phyloP scores from a whole-genome alignment of 37 sponge, comb jelly and placozoan species.

The Spongilla lacustris region DNA sequence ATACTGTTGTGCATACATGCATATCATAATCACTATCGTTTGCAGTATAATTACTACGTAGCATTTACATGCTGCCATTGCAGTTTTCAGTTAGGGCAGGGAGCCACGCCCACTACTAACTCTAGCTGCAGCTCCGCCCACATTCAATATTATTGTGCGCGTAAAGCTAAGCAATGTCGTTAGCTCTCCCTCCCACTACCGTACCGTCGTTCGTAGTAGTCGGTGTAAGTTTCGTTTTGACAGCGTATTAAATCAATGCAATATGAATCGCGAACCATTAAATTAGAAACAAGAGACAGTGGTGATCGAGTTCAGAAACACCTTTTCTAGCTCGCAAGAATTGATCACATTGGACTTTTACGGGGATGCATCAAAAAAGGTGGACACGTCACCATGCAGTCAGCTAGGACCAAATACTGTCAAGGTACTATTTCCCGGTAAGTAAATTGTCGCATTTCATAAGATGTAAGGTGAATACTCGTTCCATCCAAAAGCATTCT shows the following conservation, averaged over 20 bases:
- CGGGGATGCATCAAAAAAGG: background rate
- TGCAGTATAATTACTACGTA: too few relatives aligned
- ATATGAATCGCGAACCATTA: background rate
- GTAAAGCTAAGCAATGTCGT: background rate
- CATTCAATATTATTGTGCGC: too few relatives aligned
- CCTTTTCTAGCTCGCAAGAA: slow-evolving; percentile 6
- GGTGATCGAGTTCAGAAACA: slow-evolving; percentile 32
- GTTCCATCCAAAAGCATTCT: slow-evolving; percentile 11
- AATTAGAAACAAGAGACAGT: slow-evolving; percentile 40
- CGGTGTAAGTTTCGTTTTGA: background rate
- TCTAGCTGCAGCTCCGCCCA: too few relatives aligned
- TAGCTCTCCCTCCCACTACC: background rate
- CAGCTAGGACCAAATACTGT: slow-evolving; percentile 34
- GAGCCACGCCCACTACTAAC: too few relatives aligned
- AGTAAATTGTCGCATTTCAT: background rate
- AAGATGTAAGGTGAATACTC: background rate
- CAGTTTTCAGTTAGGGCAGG: too few relatives aligned
- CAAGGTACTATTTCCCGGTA: slow-evolving; percentile 48
- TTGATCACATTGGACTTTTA: slow-evolving; percentile 21
- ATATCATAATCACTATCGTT: too few relatives aligned
- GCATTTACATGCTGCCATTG: too few relatives aligned
- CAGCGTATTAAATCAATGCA: background rate
- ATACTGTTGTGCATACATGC: too few relatives aligned
- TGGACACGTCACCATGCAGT: background rate
- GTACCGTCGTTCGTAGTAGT: background rate